phyloP scores from a whole-genome alignment of 1,140 invertebrate species.

The Dendroctonus ponderosae region DNA sequence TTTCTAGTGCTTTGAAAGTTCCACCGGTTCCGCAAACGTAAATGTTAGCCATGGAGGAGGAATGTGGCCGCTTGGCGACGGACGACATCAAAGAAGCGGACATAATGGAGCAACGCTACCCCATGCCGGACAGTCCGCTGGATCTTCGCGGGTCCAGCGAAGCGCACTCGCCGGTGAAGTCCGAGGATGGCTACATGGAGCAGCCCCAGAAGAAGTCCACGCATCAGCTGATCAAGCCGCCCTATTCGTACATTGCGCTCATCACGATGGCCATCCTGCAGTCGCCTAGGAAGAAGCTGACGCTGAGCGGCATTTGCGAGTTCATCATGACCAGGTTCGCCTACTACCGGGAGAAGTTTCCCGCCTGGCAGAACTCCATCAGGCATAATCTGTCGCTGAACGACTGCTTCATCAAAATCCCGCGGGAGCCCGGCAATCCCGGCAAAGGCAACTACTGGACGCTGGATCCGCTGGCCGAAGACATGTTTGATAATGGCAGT shows the following conservation, averaged over 20 bases:
- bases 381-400: constrained; percentile 96
- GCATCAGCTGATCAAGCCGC: constrained; percentile 79
- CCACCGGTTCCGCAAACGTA: neutral
- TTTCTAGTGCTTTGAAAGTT: neutral
- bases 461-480: constrained; percentile 91
- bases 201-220: constrained; percentile 39
- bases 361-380: constrained; percentile 96
- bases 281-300: constrained; percentile 94
- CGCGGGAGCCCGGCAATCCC: constrained; percentile 95
- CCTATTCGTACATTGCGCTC: constrained; percentile 96
- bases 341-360: constrained; percentile 94
- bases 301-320: constrained; percentile 96
- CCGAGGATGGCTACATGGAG: constrained; percentile 36
- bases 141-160: constrained; percentile 45
- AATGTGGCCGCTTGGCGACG: constrained; percentile 40
- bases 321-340: constrained; percentile 98
- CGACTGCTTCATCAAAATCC: constrained; percentile 99
- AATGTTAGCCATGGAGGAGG: constrained; percentile 48
- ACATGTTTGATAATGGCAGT: constrained; percentile 99
- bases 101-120: constrained; percentile 40
- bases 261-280: constrained; percentile 98
- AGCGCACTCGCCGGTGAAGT: constrained; percentile 34
- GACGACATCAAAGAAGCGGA: constrained; percentile 36
- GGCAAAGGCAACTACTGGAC: constrained; percentile 99
- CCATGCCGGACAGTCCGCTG: constrained; percentile 45